Conservation (phyloP, 2,797 vertebrate genomes). For the Ctenopoma multispine region DNA sequence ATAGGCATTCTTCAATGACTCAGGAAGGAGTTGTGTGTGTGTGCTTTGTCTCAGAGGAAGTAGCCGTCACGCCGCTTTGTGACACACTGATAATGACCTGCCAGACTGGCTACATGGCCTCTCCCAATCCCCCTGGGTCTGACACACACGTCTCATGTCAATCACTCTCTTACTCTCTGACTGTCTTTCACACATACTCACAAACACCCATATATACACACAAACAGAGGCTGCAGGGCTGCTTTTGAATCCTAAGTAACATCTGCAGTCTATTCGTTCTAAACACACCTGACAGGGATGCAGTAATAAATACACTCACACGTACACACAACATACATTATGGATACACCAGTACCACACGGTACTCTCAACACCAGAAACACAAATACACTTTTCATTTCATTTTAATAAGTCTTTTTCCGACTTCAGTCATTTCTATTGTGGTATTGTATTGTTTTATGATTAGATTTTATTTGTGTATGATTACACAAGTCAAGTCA, state of each 20-base stretch:
- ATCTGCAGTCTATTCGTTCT: constrained; percentile 58
- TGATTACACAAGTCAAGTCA: constrained; percentile 7
- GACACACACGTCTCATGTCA: constrained; percentile 71
- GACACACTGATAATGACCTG: constrained; percentile 86
- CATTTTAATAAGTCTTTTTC: not conserved
- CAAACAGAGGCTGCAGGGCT: constrained; percentile 24
- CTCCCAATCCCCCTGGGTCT: constrained; percentile 57
- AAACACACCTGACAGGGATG: constrained; percentile 56
- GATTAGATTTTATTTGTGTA: not conserved
- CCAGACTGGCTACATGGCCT: constrained; percentile 72
- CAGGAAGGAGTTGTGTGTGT: constrained; percentile 53
- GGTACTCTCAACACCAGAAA: not conserved
- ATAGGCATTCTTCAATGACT: constrained; percentile 83
- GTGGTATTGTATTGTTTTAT: not conserved
- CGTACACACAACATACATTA: not conserved
- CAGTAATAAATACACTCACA: constrained; percentile 47
- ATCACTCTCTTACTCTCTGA: constrained; percentile 58
- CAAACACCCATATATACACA: constrained; percentile 33
- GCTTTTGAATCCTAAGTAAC: constrained; percentile 54
- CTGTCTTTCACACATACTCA: constrained; percentile 36
- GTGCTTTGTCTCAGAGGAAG: constrained; percentile 78
- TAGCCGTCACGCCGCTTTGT: constrained; percentile 73
- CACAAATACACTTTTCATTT: not conserved
- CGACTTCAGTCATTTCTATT: not conserved
- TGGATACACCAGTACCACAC: not conserved